Evolutionary conservation across 2,888 invertebrate species (phyloP), one percentile per base, ranked within the genome.

Genomic region (Lycocerus yunnanus): DNA sequence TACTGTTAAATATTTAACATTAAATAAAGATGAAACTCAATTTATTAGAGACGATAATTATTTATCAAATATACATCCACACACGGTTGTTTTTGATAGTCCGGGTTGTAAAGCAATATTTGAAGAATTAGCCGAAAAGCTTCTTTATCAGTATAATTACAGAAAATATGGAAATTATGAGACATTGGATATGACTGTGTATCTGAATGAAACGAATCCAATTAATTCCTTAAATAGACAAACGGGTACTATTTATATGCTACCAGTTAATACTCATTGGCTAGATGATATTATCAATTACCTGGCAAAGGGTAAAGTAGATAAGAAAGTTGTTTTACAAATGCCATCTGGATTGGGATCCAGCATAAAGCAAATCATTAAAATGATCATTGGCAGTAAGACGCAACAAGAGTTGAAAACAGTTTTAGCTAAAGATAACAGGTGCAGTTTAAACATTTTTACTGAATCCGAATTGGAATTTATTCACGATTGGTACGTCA

Each of bases 11-110:
- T 76, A 73, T 16, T 76, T 73, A 60, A 71, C 18, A 24, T 3
- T 15, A 10, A 43, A 43, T n/a, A 5, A 66, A 15, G 27, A 66
- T n/a, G 1, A n/a, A n/a, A 20, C 66, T 15, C 15, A 60, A 13
- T 76, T 76, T 66, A 21, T 73, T n/a, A 70, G 59, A 61, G 71
- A 76, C 24, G 16, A 68, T 43, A 59, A 74, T n/a, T 74, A 72
- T 60, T 58, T 59, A 65, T 15, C 15, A 21, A 74, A 69, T 65
- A 43, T 74, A 14, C 74, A 77, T 60, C 43, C 74, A n/a, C 77
- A 77, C 59, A 77, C 74, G 8, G 77, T 77, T 9, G 74, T 70
- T 11, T 77, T 77, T 68, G 77, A 77, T 58, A 74, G 77, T 58
- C 77, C 77, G 6, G 77, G 77, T 5, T 77, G 77, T 60, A 60